Evolutionary conservation across 64 coral and sea anemone species (phyloP), one percentile per base, ranked within the genome.

Genomic region (Montipora capricornis): DNA sequence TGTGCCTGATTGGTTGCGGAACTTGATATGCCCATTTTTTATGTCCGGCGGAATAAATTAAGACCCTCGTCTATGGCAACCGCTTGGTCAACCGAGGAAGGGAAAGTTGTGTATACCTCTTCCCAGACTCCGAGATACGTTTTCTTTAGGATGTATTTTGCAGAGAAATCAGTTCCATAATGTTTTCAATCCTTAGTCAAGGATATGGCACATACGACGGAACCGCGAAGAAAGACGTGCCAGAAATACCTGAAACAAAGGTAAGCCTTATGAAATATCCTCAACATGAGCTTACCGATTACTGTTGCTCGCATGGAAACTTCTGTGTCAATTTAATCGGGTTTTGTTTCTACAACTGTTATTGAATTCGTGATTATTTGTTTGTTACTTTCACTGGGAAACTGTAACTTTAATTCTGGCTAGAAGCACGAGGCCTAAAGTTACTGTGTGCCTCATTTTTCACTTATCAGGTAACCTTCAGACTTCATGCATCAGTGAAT

Each of bases 171-270:
- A 2, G 8, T 86, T 19, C 44, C 24, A 67, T 69, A 19, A 88
- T 93, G 84, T 87, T 93, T 53, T 93, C 92, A 6, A 15, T 78
- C 3, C 84, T 93, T 6, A 93, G 92, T 80, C 92, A 71, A 71
- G 92, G 92, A 46, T 93, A 93, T 70, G 92, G 92, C 1, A 93
- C 92, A 10, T 93, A 87, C 46, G 92, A 93, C 11, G 92, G 92
- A 26, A 93, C 68, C 44, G 92, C 92, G 15, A 93, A 93, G 61
- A 79, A 73, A 80, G 92, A 93, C n/a, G 29, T 75, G 8, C 82
- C 70, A 86, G 82, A 86, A 86, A 86, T 71, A 60, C 46, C 19
- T 6, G 82, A 86, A 2, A 45, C 68, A 0, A 86, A 86, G 82
- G 82, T 86, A 50, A 82, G 52, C 61, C 14, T 44, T 8, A 68